These are phyloP conservation scores for Agapornis roseicollis DNA, from an alignment of 2,113 vertebrate genomes.

Conservation along the genomic window DNA sequence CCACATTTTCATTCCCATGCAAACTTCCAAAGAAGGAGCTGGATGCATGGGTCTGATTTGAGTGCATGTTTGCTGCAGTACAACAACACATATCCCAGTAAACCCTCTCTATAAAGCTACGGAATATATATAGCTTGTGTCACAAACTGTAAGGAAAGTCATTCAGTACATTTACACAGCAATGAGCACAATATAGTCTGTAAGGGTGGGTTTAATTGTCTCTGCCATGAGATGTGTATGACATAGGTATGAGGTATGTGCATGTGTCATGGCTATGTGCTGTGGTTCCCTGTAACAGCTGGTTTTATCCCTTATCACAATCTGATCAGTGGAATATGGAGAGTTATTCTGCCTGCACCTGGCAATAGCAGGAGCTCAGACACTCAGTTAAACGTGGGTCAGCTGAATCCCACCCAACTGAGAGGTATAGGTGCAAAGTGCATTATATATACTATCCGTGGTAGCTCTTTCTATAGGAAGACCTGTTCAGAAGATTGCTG, in stretches of 20 bases:
- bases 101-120: not conserved
- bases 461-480: not conserved
- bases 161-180: not conserved
- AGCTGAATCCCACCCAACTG: not conserved
- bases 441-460: no score
- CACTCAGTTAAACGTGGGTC: not conserved
- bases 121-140: not conserved
- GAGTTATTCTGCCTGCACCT: not conserved
- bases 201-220: not conserved
- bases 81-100: not conserved
- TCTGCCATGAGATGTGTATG: not conserved
- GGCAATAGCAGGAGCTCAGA: not conserved
- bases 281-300: not conserved
- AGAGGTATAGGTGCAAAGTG: not conserved
- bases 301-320: not conserved
- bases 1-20: constrained; percentile 24
- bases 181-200: not conserved
- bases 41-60: not conserved
- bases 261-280: not conserved
- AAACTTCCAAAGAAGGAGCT: not conserved
- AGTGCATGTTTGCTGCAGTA: not conserved
- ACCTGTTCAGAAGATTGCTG: not conserved
- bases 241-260: not conserved
- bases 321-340: not conserved
- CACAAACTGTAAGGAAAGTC: not conserved